A percentile compares a stretch with the other conserved stretches of the same genome.
phyloP scores from a whole-genome alignment of 2,113 vertebrate genomes.

The Eclectus roratus region DNA sequence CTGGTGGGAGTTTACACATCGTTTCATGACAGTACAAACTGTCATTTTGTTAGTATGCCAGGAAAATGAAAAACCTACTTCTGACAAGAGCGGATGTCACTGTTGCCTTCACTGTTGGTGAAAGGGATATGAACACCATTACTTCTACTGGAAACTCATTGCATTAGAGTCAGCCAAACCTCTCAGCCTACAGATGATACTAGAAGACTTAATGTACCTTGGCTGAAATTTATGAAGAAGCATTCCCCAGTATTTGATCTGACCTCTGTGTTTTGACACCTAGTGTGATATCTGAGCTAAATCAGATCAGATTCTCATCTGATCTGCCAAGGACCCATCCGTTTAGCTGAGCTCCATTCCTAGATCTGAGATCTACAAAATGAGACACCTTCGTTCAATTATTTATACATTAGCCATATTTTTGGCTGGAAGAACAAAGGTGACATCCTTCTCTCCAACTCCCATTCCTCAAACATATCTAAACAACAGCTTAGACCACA shows the following conservation, averaged over 20 bases:
- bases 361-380: not conserved
- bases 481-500: not conserved
- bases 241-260: not conserved
- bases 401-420: not conserved
- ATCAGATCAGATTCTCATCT: not conserved
- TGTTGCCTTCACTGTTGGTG: not conserved
- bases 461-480: not conserved
- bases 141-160: not conserved
- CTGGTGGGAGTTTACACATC: not conserved
- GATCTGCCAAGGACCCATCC: not conserved
- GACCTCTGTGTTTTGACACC: not conserved
- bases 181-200: not conserved
- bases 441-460: not conserved
- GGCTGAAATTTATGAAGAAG: not conserved
- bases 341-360: not conserved
- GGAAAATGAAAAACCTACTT: not conserved
- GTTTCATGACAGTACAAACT: not conserved
- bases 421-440: conserved; percentile 45
- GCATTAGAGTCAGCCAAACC: not conserved
- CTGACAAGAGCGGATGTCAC: not conserved
- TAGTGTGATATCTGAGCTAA: not conserved
- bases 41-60: not conserved
- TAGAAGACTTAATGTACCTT: not conserved
- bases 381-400: not conserved
- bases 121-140: not conserved